Conservation (phyloP, 2,888 invertebrate genomes). For the Actias luna region DNA sequence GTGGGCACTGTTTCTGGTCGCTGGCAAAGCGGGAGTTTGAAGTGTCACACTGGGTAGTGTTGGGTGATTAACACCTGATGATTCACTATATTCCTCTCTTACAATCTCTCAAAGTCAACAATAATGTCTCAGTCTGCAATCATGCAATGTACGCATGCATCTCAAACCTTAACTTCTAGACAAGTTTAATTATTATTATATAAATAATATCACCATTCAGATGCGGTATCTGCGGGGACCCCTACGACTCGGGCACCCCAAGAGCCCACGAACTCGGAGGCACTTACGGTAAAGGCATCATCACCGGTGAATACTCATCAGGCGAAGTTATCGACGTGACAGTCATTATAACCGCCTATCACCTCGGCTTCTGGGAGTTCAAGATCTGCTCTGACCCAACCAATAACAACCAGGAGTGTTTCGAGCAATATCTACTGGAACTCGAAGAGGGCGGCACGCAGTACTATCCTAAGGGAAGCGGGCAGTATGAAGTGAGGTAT, state of each 20-base stretch:
- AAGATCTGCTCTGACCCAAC: conserved; percentile 87
- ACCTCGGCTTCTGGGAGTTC: conserved; percentile 92
- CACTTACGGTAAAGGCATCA: conserved; percentile 87
- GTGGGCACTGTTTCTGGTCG: too few relatives aligned
- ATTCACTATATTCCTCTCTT: too few relatives aligned
- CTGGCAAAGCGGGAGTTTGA: too few relatives aligned
- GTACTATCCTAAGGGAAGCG: conserved; percentile 87
- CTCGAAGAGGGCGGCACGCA: conserved; percentile 78
- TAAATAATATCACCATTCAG: conserved; percentile 33
- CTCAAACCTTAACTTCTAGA: too few relatives aligned
- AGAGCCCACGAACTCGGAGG: conserved; percentile 91
- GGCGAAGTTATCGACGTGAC: conserved; percentile 85
- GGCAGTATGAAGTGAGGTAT: conserved; percentile 85
- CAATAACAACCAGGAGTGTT: conserved; percentile 86
- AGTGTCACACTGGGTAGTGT: too few relatives aligned
- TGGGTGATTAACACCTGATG: too few relatives aligned
- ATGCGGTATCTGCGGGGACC: conserved; percentile 92
- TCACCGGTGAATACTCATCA: conserved; percentile 83
- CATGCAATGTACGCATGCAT: too few relatives aligned
- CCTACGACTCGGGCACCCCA: conserved; percentile 86
- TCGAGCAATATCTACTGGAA: conserved; percentile 85
- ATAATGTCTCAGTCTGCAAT: too few relatives aligned
- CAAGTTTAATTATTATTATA: too few relatives aligned
- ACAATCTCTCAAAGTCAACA: too few relatives aligned
- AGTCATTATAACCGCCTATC: conserved; percentile 91